Percentiles rank a stretch among this genome's conserved stretches.
These are phyloP conservation scores for Macrobrachium nipponense DNA, from an alignment of 1,140 invertebrate species.

Conservation along the genomic window DNA sequence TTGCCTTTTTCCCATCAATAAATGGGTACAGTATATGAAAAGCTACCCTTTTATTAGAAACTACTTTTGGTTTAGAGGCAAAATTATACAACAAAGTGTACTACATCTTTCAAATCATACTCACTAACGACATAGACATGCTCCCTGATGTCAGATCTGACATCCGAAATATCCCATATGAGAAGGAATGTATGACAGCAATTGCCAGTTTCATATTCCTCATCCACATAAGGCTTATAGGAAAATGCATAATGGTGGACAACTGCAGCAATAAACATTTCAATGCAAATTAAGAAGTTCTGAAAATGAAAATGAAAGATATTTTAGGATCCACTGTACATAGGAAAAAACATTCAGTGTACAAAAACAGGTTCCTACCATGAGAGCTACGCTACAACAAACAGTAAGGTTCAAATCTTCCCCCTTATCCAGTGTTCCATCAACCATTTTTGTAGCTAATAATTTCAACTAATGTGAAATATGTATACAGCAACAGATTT, in stretches of 20 bases:
- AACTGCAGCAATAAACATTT: slow-evolving; percentile 96
- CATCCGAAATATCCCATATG: slow-evolving; percentile 96
- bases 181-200: slow-evolving; percentile 78
- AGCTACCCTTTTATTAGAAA: not conserved
- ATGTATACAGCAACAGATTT: no score
- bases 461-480: no score
- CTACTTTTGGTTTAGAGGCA: not conserved
- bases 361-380: no score
- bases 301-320: slow-evolving; percentile 67
- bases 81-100: not conserved
- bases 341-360: no score
- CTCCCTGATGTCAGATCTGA: slow-evolving; percentile 90
- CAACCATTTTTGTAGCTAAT: no score
- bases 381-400: no score
- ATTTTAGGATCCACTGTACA: not conserved
- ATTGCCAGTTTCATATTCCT: slow-evolving; percentile 70
- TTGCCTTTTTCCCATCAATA: no score
- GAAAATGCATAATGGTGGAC: slow-evolving; percentile 96
- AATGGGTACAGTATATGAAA: no score
- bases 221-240: slow-evolving; percentile 83
- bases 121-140: slow-evolving; percentile 85
- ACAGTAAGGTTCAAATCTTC: no score
- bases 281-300: slow-evolving; percentile 96
- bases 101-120: not conserved
- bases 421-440: no score